These are phyloP conservation scores for Diacarnus erythraeanus DNA, from an alignment of 37 sponge, comb jelly and placozoan genomes.

Conservation along the genomic window DNA sequence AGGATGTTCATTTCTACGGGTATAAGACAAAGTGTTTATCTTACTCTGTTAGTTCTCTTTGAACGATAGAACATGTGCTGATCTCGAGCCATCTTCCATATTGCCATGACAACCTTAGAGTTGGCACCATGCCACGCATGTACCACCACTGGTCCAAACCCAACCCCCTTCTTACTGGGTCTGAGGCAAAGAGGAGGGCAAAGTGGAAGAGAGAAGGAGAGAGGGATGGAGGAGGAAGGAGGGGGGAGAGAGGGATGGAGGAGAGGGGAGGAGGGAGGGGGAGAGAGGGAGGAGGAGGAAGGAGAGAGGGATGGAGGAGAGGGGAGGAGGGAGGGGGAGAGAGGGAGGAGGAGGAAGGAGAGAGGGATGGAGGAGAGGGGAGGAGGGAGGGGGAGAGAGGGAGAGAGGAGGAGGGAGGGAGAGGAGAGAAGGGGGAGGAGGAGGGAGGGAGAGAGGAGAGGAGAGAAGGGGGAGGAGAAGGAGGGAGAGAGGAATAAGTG, in stretches of 20 bases:
- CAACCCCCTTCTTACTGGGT: constrained; percentile 15
- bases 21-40: not conserved
- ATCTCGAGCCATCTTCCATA: constrained; percentile 80
- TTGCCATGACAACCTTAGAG: constrained; percentile 52
- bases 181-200: not conserved
- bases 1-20: not conserved
- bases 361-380: too few relatives aligned
- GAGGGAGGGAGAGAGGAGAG: not conserved
- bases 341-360: too few relatives aligned
- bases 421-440: not conserved
- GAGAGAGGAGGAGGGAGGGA: not conserved
- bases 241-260: too few relatives aligned
- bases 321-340: constrained; percentile 3
- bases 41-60: constrained; percentile 29
- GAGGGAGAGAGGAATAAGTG: too few relatives aligned
- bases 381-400: not conserved
- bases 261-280: too few relatives aligned
- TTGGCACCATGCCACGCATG: constrained; percentile 50
- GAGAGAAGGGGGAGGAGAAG: too few relatives aligned
- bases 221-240: too few relatives aligned
- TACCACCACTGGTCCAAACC: constrained; percentile 23
- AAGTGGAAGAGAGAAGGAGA: too few relatives aligned
- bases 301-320: not conserved
- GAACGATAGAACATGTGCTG: constrained; percentile 77
- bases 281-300: not conserved